Conservation (phyloP, 2,113 vertebrate genomes). For the Rhinolophus sinicus region DNA sequence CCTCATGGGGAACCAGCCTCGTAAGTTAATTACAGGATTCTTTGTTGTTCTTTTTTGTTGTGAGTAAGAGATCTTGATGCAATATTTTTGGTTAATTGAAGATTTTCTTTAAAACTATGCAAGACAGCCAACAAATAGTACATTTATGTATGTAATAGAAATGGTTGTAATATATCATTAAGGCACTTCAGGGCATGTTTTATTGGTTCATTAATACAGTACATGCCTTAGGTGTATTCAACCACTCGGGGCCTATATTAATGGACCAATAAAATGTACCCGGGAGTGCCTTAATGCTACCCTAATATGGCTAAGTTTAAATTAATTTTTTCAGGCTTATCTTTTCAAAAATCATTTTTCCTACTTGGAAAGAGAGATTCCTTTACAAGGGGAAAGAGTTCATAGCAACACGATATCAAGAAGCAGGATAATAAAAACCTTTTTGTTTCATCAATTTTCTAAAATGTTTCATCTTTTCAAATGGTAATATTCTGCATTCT, state of each 20-base stretch:
- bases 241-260: constrained; percentile 89
- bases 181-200: constrained; percentile 86
- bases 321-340: constrained; percentile 87
- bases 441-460: constrained; percentile 31
- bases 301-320: constrained; percentile 86
- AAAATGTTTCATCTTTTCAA: constrained; percentile 12
- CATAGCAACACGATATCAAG: constrained; percentile 68
- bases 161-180: constrained; percentile 85
- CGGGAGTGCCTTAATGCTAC: constrained; percentile 84
- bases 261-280: constrained; percentile 89
- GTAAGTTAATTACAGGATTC: constrained; percentile 77
- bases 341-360: constrained; percentile 87
- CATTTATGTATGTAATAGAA: constrained; percentile 86
- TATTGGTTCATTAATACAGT: constrained; percentile 90
- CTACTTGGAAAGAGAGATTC: constrained; percentile 81
- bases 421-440: constrained; percentile 70
- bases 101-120: constrained; percentile 82
- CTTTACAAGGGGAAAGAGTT: constrained; percentile 64
- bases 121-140: constrained; percentile 83
- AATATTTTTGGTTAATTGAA: constrained; percentile 85
- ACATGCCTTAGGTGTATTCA: constrained; percentile 88
- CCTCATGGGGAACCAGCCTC: constrained; percentile 70
- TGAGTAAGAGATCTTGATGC: constrained; percentile 77
- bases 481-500: constrained; percentile 50
- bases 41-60: constrained; percentile 70